Evolutionary conservation across 2,888 invertebrate genomes (phyloP), one percentile per base, ranked within the genome.

Genomic region (Eupithecia centaureata): DNA sequence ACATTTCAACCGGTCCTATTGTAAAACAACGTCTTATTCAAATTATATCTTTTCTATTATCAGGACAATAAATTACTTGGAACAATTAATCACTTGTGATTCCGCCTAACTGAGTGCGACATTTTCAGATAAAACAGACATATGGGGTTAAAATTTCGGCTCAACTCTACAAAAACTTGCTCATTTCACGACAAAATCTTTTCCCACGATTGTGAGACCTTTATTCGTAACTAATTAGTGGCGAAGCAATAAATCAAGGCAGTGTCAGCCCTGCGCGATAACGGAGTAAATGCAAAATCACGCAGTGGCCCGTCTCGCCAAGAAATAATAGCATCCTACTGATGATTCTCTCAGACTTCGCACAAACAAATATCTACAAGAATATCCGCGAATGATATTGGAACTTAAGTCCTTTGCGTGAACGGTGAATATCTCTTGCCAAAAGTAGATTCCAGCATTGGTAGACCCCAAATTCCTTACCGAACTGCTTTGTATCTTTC

Each of bases 281-380:
- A 78, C 77, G 74, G 79, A 70, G 75, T 73, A 69, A 79, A 80
- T 83, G 82, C 80, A 80, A 79, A 82, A 79, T 77, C 82, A 69
- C 75, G 82, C 78, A 79, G 81, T 70, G 78, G 76, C 76, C 78
- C 73, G 79, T 70, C 64, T 58, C 58, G 71, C 51, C 67, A 59
- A 42, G 57, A 33, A 59, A 52, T 38, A 42, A 60, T 57, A 58
- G 54, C 63, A 28, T 47, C 18, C 15, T 13, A 27, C 54, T 63
- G 52, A 47, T 57, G 57, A 30, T 28, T 56, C 54, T 47, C 47
- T 30, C 15, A 22, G 22, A 22, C 47, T 61, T 10, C 42, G 30
- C 60, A 30, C 30, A 61, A 61, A 61, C 60, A 67, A 58, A 63
- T 27, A 51, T 56, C n/a, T n/a, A n/a, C 47, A 47, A 30, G 18